Evolutionary conservation across 2,113 vertebrate genomes (phyloP).

Genomic region (Eublepharis macularius): DNA sequence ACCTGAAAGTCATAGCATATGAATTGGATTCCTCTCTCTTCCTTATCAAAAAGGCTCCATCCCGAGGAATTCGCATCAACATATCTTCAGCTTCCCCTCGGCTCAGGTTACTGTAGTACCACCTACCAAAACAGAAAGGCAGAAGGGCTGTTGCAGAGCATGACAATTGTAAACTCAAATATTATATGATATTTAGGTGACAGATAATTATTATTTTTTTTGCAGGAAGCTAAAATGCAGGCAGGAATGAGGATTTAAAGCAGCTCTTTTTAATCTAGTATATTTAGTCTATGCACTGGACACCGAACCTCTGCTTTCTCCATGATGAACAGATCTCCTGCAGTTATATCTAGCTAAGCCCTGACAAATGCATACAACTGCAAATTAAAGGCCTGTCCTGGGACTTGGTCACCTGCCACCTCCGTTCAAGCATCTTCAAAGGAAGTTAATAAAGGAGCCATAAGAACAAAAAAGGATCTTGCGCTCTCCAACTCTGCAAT

Average conservation of each 20-base stretch:
- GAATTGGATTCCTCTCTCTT: slow-evolving; percentile 88
- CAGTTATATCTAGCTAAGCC: neutral
- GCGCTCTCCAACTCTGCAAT: neutral
- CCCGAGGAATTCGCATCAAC: slow-evolving; percentile 91
- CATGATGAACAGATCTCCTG: neutral
- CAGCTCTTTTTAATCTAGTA: too few species aligned
- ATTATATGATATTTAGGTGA: neutral
- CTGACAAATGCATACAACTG: neutral
- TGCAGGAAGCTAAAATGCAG: neutral
- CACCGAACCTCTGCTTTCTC: neutral
- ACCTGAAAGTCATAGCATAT: slow-evolving; percentile 97
- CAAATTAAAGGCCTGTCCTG: neutral
- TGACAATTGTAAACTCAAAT: neutral
- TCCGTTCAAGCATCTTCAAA: neutral
- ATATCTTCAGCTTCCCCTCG: slow-evolving; percentile 95
- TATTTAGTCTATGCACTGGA: neutral
- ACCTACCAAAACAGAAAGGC: slow-evolving; percentile 72
- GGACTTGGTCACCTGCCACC: neutral
- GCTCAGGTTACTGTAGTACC: slow-evolving; percentile 94
- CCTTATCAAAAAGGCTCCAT: slow-evolving; percentile 95
- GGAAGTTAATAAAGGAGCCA: neutral
- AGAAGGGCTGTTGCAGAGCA: slow-evolving; percentile 18
- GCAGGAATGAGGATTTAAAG: neutral
- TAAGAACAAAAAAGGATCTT: neutral
- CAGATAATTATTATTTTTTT: too few species aligned